Evolutionary conservation across 2,888 invertebrate genomes (phyloP), one percentile per base, ranked within the genome.

Genomic region (Caenorhabditis imperialis): DNA sequence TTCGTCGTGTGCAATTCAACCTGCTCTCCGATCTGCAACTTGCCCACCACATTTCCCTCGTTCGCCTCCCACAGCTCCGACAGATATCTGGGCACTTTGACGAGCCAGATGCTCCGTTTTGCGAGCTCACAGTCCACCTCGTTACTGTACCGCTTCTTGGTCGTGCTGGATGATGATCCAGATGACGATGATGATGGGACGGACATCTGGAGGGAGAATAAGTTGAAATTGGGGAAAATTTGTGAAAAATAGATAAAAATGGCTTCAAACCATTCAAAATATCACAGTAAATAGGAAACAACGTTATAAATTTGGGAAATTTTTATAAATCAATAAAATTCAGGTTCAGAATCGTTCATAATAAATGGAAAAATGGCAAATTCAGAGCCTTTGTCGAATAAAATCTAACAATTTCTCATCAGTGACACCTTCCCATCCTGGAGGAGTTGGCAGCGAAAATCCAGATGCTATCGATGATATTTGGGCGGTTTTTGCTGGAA

Each of bases 31-130:
- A 67, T 67, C n/a, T 63, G 50, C 33, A 84, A 51, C 37, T 78
- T 76, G 12, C 82, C 84, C 6, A 84, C 81, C n/a, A 81, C 81
- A 45, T 54, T 71, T 50, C 84, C 82, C 48, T 80, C 76, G 37
- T 81, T 81, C 23, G 80, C 77, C 25, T 83, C 82, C 82, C 82
- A 83, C 22, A 80, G 25, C 57, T 84, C 83, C 10, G 81, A 81
- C 12, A 85, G 58, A 45, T 85, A 85, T 44, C 81, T 69, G 1
- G 85, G 85, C 22, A 85, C 85, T 72, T 86, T 86, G n/a, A 86
- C 87, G 1, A 86, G 78, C 87, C 87, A 86, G 22, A 87, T 77
- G 27, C 86, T 81, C 18, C 79, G 60, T 47, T 80, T 80, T 8
- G 82, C 84, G 40, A 77, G 51, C 22, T 86, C 84, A 23, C 78